Conservation (phyloP, 2,888 invertebrate species). For the Acanthopleura granulata region DNA sequence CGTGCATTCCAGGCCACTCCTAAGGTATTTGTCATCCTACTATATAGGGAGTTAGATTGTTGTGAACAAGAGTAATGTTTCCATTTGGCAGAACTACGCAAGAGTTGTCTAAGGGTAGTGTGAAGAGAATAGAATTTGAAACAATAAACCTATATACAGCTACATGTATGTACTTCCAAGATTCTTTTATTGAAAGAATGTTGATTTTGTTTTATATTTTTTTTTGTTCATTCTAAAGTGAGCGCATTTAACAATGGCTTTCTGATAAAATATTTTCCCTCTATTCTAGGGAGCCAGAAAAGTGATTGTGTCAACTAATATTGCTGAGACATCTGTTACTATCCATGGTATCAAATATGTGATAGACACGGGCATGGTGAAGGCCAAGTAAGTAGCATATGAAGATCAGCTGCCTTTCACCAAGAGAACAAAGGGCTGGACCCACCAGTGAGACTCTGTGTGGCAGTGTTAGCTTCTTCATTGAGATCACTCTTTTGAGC, state of each 20-base stretch:
- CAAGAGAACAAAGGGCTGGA: too few species aligned
- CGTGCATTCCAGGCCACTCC: slow-evolving; percentile 72
- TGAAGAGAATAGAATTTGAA: too few species aligned
- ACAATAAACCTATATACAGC: too few species aligned
- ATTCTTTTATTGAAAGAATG: not conserved
- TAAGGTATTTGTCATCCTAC: slow-evolving; percentile 37
- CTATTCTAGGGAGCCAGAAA: slow-evolving; percentile 70
- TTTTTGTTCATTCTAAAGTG: too few species aligned
- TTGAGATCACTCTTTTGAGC: too few species aligned
- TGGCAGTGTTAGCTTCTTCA: too few species aligned
- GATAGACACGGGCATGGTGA: slow-evolving; percentile 92
- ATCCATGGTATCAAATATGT: slow-evolving; percentile 86
- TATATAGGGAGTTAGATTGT: not conserved
- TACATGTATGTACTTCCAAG: too few species aligned
- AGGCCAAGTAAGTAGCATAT: slow-evolving; percentile 80
- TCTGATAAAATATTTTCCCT: not conserved
- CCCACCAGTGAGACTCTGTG: too few species aligned
- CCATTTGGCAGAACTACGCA: not conserved
- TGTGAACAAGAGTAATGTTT: not conserved
- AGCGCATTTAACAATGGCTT: too few species aligned
- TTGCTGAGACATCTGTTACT: slow-evolving; percentile 77
- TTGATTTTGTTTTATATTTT: too few species aligned
- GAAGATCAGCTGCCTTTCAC: too few species aligned
- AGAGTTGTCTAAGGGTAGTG: too few species aligned
- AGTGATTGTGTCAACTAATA: slow-evolving; percentile 75